Conservation (phyloP, 2,113 vertebrate species). For the Thalassarche chlororhynchos region DNA sequence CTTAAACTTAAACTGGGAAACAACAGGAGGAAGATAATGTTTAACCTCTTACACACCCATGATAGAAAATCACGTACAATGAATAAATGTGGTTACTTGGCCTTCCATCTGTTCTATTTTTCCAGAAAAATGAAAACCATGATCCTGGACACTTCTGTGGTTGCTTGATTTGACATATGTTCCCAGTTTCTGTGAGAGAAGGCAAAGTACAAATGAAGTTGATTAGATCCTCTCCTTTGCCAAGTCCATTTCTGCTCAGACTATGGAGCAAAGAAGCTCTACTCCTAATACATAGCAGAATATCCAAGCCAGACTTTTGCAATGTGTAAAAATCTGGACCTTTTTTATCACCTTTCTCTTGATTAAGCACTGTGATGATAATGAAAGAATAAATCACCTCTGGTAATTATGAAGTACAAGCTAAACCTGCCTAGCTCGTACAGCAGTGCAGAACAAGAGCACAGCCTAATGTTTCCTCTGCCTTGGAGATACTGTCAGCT, state of each 20-base stretch:
- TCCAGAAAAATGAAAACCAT: constrained; percentile 14
- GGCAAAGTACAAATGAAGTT: constrained; percentile 22
- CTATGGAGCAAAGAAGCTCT: not conserved
- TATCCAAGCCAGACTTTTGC: not conserved
- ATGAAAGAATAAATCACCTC: not conserved
- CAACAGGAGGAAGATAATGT: not conserved
- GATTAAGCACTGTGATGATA: constrained; percentile 24
- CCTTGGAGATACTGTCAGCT: not conserved
- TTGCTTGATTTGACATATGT: constrained; percentile 12
- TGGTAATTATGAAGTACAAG: not conserved
- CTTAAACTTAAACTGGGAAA: not conserved
- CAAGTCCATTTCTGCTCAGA: not conserved
- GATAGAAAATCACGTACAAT: not conserved
- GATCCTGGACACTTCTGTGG: not conserved
- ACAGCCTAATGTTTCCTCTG: not conserved
- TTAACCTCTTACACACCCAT: not conserved
- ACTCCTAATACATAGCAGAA: not conserved
- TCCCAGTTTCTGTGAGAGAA: not conserved
- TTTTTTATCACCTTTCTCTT: not conserved
- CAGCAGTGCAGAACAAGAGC: not conserved
- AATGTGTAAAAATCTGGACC: not conserved
- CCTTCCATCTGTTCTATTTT: not conserved
- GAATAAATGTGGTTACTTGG: not conserved
- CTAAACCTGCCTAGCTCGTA: not conserved
- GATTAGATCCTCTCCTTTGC: not conserved